Conservation (phyloP, 2,888 invertebrate genomes). For the Pediacus dermestoides region DNA sequence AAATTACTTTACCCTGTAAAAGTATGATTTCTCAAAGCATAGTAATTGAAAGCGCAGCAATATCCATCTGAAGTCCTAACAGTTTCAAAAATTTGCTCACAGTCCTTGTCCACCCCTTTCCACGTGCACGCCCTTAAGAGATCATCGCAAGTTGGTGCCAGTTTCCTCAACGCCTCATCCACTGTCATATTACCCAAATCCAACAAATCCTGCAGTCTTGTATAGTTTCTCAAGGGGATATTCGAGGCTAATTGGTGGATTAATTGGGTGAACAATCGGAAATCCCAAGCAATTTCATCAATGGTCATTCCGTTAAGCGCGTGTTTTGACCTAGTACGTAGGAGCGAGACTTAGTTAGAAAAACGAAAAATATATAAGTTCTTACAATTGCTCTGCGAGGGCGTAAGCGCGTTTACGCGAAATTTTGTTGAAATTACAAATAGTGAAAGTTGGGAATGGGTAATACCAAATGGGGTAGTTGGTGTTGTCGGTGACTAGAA, state of each 20-base stretch:
- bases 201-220: conserved; percentile 26
- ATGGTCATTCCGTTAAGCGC: conserved; percentile 4
- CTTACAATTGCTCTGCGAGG: no score
- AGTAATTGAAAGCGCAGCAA: conserved; percentile 67
- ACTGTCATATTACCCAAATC: conserved; percentile 26
- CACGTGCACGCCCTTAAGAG: conserved; percentile 38
- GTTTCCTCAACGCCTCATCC: conserved; percentile 13
- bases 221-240: conserved; percentile 18
- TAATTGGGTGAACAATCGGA: conserved; percentile 19
- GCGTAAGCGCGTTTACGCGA: no score
- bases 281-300: conserved; percentile 16
- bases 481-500: conserved; percentile 39
- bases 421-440: conserved; percentile 58
- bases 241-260: conserved; percentile 14
- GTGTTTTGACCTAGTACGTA: no score
- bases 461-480: conserved; percentile 62
- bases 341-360: conserved; percentile 8
- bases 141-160: conserved; percentile 34
- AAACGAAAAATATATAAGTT: conserved; percentile 7
- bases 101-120: conserved; percentile 38
- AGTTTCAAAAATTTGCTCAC: conserved; percentile 38
- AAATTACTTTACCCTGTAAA: conserved; percentile 39
- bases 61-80: conserved; percentile 43
- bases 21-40: conserved; percentile 45
- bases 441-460: conserved; percentile 60